Base-by-base conservation (phyloP, 2,888 invertebrate species). In the Drosophila paranaensis region DNA sequence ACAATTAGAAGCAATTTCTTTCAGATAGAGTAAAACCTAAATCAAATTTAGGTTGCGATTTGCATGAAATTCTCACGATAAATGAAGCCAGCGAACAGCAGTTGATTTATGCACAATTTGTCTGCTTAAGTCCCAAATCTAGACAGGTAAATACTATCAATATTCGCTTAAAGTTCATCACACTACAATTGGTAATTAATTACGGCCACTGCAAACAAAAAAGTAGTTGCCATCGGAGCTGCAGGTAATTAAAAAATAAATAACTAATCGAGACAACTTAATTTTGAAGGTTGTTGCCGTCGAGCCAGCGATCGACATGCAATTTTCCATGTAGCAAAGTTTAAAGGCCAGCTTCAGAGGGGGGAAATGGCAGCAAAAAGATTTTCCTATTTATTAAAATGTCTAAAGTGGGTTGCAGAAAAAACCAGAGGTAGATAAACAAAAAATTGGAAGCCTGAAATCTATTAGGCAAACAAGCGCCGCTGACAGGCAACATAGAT, bases 361-460 rank as follows among this genome's bases (percentile, higher is more conserved):
- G 53, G 48, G 60, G 70, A 67, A 71, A 63, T 55, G 37, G 48
- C 57, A 55, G 61, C 60, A 82, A 83, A 88, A 79, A 86, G 80
- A 79, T 89, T 89, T 87, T 88, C 88, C 89, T 88, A 88, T 90
- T 86, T 87, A 87, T 87, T 87, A 87, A 90, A 88, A 87, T 90
- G 90, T 90, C 86, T 70, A 68, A 80, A 81, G 79, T 71, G 53
- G 68, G 63, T 67, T 79, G 51, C 40, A 58, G 43, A 57, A 65
- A 46, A 11, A 10, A 6, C 10, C 11, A 48, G 48, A 48, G 6
- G 27, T 33, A 54, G 51, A 39, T 46, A 53, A 40, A 45, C 48
- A 65, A 81, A 74, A 74, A 74, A 57, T 35, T 11, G 66, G 71
- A 67, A 64, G 71, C 45, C 80, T 33, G 53, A 81, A 87, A 90